A percentile compares a stretch with the other conserved stretches of the same genome.
phyloP scores from a whole-genome alignment of 1,140 invertebrate species.

The Scaptodrosophila lebanonensis region DNA sequence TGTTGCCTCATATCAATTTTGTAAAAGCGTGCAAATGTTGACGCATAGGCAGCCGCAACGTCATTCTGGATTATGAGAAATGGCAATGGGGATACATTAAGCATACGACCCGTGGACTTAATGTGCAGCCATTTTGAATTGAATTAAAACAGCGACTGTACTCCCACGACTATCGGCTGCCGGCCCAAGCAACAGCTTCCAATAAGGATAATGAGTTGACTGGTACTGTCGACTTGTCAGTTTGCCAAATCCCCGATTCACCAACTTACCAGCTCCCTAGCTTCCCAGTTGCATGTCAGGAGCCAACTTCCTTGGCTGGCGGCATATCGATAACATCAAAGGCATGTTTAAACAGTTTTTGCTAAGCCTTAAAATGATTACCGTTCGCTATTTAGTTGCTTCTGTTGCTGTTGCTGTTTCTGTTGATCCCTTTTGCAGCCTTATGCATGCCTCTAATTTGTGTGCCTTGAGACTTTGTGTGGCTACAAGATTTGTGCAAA shows the following conservation, averaged over 20 bases:
- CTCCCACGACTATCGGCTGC: no score
- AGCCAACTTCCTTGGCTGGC: slow-evolving; percentile 25
- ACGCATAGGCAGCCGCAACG: slow-evolving; percentile 19
- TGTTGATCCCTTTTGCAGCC: neutral
- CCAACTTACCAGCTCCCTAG: no score
- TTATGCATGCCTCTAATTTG: slow-evolving; percentile 51
- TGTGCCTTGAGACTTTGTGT: slow-evolving; percentile 46
- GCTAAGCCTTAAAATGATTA: slow-evolving; percentile 10
- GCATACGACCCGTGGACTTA: slow-evolving; percentile 29
- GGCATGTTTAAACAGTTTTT: slow-evolving; percentile 56
- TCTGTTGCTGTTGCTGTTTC: no score
- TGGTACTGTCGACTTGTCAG: no score
- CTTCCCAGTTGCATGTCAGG: no score
- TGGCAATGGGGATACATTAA: no score
- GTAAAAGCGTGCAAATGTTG: slow-evolving; percentile 34
- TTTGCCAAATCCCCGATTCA: no score
- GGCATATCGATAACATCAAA: slow-evolving; percentile 52
- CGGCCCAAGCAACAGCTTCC: slow-evolving; percentile 21
- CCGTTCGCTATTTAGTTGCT: neutral
- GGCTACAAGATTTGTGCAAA: slow-evolving; percentile 9
- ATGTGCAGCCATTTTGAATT: slow-evolving; percentile 37
- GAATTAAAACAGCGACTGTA: slow-evolving; percentile 39
- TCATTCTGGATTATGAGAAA: neutral
- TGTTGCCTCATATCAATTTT: slow-evolving; percentile 39
- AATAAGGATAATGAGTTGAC: slow-evolving; percentile 56